Conservation (phyloP, 2,888 invertebrate genomes). For the Sthenelais limicola region DNA sequence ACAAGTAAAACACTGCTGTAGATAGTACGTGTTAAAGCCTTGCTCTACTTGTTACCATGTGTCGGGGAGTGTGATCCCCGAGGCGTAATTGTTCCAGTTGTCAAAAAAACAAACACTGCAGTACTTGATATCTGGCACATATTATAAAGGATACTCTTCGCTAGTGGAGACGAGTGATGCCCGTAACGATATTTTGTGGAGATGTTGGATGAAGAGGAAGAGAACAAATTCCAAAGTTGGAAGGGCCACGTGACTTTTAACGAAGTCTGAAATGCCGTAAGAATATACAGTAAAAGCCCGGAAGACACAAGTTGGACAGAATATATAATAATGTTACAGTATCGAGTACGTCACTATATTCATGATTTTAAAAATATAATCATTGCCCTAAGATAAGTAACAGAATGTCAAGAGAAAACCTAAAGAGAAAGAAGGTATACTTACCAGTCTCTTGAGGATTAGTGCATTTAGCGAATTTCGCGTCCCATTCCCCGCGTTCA, state of each 20-base stretch:
- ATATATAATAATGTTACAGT: not conserved
- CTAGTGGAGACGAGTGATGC: slow-evolving; percentile 69
- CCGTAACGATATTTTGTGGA: slow-evolving; percentile 70
- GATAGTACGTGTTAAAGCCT: not conserved
- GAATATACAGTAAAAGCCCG: not conserved
- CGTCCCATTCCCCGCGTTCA: slow-evolving; percentile 62
- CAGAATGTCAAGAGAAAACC: not conserved
- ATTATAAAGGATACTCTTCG: slow-evolving; percentile 69
- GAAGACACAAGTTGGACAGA: not conserved
- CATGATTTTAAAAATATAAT: not conserved
- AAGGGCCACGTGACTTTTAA: slow-evolving; percentile 59
- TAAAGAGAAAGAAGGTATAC: slow-evolving; percentile 1
- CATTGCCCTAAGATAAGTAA: not conserved
- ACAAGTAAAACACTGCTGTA: too few relatives aligned
- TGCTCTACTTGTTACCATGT: too few relatives aligned
- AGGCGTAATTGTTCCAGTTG: too few relatives aligned
- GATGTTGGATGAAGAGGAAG: slow-evolving; percentile 71
- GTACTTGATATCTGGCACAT: too few relatives aligned
- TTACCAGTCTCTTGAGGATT: slow-evolving; percentile 56
- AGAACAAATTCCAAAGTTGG: slow-evolving; percentile 69
- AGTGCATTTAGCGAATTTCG: slow-evolving; percentile 52
- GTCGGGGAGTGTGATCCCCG: too few relatives aligned
- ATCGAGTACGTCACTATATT: not conserved
- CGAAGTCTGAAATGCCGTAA: slow-evolving; percentile 55
- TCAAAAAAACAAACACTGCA: too few relatives aligned